Percentiles rank a stretch among this genome's conserved stretches.
Conservation (phyloP, 2,113 vertebrate genomes). For the Albula glossodonta region DNA sequence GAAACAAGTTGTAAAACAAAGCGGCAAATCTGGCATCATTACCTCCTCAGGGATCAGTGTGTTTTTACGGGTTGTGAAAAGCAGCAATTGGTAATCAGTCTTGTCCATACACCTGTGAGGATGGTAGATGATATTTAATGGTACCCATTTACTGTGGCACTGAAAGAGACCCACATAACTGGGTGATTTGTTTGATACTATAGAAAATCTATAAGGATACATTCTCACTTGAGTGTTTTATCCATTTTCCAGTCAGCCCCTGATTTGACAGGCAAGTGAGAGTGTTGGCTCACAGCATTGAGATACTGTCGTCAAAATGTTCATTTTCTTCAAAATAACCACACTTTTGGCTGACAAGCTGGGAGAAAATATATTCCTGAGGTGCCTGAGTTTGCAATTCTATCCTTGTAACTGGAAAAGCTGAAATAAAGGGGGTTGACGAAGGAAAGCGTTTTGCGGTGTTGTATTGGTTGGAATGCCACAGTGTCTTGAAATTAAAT, state of each 20-base stretch:
- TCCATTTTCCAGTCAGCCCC: conserved; percentile 29
- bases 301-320: conserved; percentile 4
- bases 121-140: background rate
- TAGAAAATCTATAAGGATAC: conserved; percentile 42
- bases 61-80: conserved; percentile 11
- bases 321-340: conserved; percentile 9
- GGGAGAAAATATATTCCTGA: background rate
- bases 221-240: conserved; percentile 33
- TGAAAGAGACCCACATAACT: background rate
- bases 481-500: background rate
- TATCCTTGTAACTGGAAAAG: background rate
- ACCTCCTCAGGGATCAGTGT: background rate
- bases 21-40: conserved; percentile 5
- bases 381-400: background rate
- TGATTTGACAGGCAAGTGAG: conserved; percentile 38
- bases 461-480: background rate
- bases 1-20: background rate
- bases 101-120: conserved; percentile 7
- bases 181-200: conserved; percentile 27
- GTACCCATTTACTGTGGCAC: background rate
- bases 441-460: background rate
- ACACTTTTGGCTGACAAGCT: background rate
- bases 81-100: conserved; percentile 9
- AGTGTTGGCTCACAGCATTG: background rate
- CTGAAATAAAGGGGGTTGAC: background rate